Percentiles rank a stretch among this genome's conserved stretches.
Conservation (phyloP, 2,113 vertebrate genomes). For the Willisornis vidua region DNA sequence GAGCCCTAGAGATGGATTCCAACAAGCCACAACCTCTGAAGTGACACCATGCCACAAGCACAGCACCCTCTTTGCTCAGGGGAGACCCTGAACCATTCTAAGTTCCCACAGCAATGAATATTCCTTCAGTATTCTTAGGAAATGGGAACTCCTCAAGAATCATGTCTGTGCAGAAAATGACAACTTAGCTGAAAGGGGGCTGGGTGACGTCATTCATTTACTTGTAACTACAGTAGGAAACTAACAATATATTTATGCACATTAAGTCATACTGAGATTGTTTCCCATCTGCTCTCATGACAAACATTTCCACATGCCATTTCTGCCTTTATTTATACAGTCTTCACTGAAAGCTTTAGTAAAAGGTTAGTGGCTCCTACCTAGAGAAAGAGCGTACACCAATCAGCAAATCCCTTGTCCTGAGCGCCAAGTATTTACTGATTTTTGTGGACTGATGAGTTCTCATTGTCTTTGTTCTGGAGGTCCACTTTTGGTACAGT, state of each 20-base stretch:
- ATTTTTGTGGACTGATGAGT: background rate
- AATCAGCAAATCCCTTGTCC: background rate
- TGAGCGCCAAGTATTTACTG: background rate
- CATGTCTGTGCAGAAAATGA: background rate
- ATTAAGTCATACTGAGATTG: background rate
- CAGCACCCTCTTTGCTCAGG: background rate
- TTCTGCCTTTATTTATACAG: background rate
- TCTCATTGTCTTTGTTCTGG: background rate
- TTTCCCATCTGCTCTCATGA: background rate
- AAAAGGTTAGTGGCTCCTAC: background rate
- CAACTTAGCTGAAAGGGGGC: background rate
- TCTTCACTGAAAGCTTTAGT: background rate
- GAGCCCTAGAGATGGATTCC: background rate
- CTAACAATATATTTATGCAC: background rate
- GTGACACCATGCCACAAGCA: accelerated
- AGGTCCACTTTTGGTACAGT: background rate
- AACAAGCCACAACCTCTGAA: background rate
- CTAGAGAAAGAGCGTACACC: background rate
- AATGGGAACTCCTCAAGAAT: background rate
- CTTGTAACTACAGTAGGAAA: background rate
- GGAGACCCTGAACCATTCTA: background rate
- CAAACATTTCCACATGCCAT: background rate
- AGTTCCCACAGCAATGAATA: background rate
- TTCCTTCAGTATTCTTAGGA: background rate
- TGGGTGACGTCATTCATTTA: background rate